These are phyloP conservation scores for Diabrotica undecimpunctata DNA, from an alignment of 1,140 invertebrate genomes.

Conservation along the genomic window DNA sequence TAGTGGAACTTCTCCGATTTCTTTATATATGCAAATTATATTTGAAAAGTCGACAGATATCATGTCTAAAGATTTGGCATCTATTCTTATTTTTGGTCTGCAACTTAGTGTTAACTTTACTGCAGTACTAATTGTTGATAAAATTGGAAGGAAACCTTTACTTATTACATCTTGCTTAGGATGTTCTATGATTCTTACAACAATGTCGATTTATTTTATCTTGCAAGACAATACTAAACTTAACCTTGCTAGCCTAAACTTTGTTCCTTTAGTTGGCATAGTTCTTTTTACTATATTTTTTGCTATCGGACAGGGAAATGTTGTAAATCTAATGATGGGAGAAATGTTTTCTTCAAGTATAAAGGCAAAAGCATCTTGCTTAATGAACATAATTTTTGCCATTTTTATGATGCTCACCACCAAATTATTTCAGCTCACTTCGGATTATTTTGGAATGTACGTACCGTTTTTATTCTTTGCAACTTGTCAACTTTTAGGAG, in stretches of 20 bases:
- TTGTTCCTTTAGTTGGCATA: slow-evolving; percentile 40
- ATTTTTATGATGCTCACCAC: slow-evolving; percentile 45
- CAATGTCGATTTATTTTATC: slow-evolving; percentile 30
- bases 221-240: slow-evolving; percentile 27
- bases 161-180: slow-evolving; percentile 25
- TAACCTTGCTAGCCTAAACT: slow-evolving; percentile 20
- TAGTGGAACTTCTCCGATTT: slow-evolving; percentile 58
- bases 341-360: slow-evolving; percentile 40
- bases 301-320: slow-evolving; percentile 30
- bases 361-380: slow-evolving; percentile 35
- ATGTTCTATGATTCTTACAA: slow-evolving; percentile 24
- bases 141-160: slow-evolving; percentile 31
- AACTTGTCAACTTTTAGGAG: slow-evolving; percentile 44
- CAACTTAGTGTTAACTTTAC: slow-evolving; percentile 69
- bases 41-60: slow-evolving; percentile 46
- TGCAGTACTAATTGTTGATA: slow-evolving; percentile 27
- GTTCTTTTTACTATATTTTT: slow-evolving; percentile 31
- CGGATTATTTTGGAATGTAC: slow-evolving; percentile 47
- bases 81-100: slow-evolving; percentile 55
- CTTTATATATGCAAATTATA: slow-evolving; percentile 59
- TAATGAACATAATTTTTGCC: slow-evolving; percentile 33
- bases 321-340: slow-evolving; percentile 31
- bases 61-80: slow-evolving; percentile 44
- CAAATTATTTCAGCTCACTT: slow-evolving; percentile 50
- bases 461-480: slow-evolving; percentile 50